phyloP scores from a whole-genome alignment of 1,140 invertebrate genomes.

The Coptotermes formosanus region DNA sequence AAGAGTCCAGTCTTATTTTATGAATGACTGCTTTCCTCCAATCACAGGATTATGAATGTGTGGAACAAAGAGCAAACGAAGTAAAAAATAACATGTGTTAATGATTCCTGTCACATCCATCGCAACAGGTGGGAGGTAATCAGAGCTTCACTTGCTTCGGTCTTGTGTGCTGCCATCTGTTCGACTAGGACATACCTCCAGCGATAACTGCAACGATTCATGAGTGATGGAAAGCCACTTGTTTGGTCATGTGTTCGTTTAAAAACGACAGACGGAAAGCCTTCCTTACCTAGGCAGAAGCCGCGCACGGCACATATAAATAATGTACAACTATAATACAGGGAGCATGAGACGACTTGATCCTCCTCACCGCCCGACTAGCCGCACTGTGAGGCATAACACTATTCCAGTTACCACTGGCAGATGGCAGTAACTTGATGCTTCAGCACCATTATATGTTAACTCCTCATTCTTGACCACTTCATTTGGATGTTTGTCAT shows the following conservation, averaged over 20 bases:
- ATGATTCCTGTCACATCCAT: constrained; percentile 2
- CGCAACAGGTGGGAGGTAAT: not conserved
- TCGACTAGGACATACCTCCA: constrained; percentile 11
- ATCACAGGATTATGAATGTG: constrained; percentile 21
- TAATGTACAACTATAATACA: constrained; percentile 37
- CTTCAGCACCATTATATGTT: constrained; percentile 59
- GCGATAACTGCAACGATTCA: not conserved
- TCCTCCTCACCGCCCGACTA: constrained; percentile 36
- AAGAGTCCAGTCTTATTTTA: constrained; percentile 21
- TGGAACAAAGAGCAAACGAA: not conserved
- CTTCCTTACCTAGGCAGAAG: constrained; percentile 3
- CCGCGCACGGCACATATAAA: constrained; percentile 36
- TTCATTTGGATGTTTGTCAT: constrained; percentile 85
- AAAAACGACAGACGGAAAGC: not conserved
- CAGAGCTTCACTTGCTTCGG: not conserved
- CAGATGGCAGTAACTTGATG: constrained; percentile 34
- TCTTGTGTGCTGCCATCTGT: not conserved
- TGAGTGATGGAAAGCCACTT: not conserved
- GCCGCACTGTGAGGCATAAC: constrained; percentile 29
- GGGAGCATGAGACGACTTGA: not conserved
- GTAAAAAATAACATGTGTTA: constrained; percentile 10
- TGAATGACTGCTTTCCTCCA: not conserved
- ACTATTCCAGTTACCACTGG: constrained; percentile 19
- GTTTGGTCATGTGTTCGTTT: not conserved
- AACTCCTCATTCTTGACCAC: constrained; percentile 90